Evolutionary conservation across 2,797 vertebrate genomes (phyloP), one percentile per base, ranked within the genome.

Genomic region (Myotis myotis): DNA sequence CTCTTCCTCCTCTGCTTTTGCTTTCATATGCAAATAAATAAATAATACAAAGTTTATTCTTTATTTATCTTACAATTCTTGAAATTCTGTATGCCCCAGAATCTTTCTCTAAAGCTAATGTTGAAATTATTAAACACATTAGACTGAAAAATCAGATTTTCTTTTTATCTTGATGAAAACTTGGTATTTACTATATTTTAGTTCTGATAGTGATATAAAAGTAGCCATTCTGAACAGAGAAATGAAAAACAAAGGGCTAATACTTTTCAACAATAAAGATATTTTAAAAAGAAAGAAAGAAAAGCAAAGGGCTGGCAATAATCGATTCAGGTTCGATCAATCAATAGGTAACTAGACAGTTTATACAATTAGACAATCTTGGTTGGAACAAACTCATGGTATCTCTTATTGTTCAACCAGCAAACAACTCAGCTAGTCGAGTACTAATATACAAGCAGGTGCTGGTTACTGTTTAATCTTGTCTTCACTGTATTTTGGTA

Each of bases 111-210:
- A 78, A 81, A 33, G 23, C 11, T 74, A 89, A 86, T 74, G 13
- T 70, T 93, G 60, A 94, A 90, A 91, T 92, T 28, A 71, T 60
- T 92, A 82, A 91, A 70, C 33, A 68, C 25, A 78, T 81, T 80
- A 70, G 16, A 72, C 71, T 81, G 3, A 91, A 93, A 93, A 53
- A 60, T 92, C 10, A 72, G 33, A 33, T 62, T 95, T 89, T 86
- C 5, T 22, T 87, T 92, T 64, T 41, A 76, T 71, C 17, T 84
- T 89, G 30, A 75, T 83, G 57, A 87, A 78, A 57, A 16, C 28
- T 83, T 80, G 55, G 5, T 79, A 57, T 66, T 87, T 74, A 41
- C 38, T 92, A 4, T 70, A 49, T 81, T 88, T 94, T 55, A 66
- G 22, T 19, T 71, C 44, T 81, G 49, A 72, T 60, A 20, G 10